Conservation (phyloP, 2,888 invertebrate species). For the Oeneis ivallda region DNA sequence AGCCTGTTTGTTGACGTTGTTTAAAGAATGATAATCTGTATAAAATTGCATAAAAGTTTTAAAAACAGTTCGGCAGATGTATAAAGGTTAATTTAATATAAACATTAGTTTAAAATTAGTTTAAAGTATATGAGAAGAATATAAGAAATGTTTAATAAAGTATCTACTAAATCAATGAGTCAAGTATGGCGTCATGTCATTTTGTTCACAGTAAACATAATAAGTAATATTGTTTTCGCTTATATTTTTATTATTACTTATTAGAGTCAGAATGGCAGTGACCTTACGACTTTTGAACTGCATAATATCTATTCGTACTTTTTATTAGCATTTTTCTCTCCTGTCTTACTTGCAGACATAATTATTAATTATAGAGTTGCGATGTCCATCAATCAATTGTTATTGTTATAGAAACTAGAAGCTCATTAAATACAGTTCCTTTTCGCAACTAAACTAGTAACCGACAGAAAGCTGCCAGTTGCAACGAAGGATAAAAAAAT, state of each 20-base stretch:
- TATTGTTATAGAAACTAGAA: constrained; percentile 15
- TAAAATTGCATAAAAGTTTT: too few species aligned
- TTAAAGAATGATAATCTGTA: too few species aligned
- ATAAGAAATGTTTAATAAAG: constrained; percentile 14
- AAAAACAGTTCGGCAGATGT: too few species aligned
- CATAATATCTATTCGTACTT: too few species aligned
- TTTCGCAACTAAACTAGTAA: constrained; percentile 35
- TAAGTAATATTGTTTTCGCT: constrained; percentile 8
- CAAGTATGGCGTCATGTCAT: constrained; percentile 31
- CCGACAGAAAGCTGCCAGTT: constrained; percentile 34
- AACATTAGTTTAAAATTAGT: not conserved
- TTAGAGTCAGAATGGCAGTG: constrained; percentile 14
- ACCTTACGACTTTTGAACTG: constrained; percentile 15
- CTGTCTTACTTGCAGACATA: too few species aligned
- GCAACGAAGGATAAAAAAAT: constrained; percentile 35
- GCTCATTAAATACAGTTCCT: constrained; percentile 24
- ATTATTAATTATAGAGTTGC: not conserved
- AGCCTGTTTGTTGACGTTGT: too few species aligned
- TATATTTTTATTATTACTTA: constrained; percentile 4
- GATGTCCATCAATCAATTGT: constrained; percentile 6
- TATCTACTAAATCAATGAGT: constrained; percentile 16
- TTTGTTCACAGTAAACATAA: constrained; percentile 13
- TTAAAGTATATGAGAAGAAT: constrained; percentile 20
- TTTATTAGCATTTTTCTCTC: too few species aligned
- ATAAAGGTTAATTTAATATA: too few species aligned